phyloP scores from a whole-genome alignment of 2,113 vertebrate genomes.

The Bambusicola thoracicus region DNA sequence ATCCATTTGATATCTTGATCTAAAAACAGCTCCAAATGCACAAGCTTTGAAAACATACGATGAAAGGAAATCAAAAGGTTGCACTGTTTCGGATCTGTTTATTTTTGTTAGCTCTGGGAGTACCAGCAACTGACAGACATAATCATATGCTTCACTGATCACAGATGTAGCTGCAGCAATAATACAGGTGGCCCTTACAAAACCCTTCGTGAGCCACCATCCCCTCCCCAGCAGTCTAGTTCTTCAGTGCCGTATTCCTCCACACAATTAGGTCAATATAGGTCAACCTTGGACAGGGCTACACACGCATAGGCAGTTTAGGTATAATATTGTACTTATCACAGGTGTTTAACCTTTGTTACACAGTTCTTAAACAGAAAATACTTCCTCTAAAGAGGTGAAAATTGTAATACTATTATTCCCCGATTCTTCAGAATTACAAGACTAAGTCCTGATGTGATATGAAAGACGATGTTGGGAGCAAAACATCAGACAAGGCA shows the following conservation, averaged over 20 bases:
- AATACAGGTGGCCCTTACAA: background rate
- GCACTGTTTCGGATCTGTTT: background rate
- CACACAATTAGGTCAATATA: background rate
- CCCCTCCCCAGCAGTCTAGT: background rate
- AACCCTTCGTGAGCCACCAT: background rate
- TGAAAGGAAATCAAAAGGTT: constrained; percentile 7
- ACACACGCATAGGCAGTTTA: rapidly evolving
- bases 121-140: background rate
- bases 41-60: background rate
- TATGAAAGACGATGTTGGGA: background rate
- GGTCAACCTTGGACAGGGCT: background rate
- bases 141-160: background rate
- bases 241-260: background rate
- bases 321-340: background rate
- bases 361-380: background rate
- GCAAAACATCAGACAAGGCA: background rate
- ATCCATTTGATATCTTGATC: background rate
- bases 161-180: background rate
- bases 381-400: background rate
- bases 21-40: background rate
- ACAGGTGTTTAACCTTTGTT: background rate
- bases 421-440: background rate
- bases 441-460: background rate
- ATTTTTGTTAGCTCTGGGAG: constrained; percentile 19
- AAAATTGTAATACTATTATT: background rate